These are phyloP conservation scores for Ephestia elutella DNA, from an alignment of 1,140 invertebrate genomes.

Conservation along the genomic window DNA sequence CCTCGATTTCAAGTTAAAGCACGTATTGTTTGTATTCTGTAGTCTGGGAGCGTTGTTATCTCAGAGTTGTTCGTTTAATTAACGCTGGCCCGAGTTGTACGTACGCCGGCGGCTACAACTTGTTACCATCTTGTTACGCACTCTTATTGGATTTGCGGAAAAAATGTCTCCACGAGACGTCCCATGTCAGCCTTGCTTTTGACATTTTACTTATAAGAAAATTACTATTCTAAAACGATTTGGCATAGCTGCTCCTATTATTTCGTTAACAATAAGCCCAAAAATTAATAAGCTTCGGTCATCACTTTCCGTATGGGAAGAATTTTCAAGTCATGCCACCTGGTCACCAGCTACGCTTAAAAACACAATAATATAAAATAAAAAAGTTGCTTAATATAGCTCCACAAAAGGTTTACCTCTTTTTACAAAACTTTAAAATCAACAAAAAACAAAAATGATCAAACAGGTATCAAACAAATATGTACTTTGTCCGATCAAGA, in stretches of 20 bases:
- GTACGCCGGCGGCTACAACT: neutral
- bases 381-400: no score
- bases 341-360: no score
- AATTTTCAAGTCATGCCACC: no score
- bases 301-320: no score
- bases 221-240: no score
- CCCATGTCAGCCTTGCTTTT: neutral
- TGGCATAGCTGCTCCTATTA: no score
- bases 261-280: no score
- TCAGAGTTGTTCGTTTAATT: neutral
- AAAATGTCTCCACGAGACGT: neutral
- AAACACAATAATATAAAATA: no score
- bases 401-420: no score
- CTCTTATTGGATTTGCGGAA: neutral
- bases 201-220: no score
- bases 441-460: neutral
- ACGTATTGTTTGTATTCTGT: neutral
- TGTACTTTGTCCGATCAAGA: neutral
- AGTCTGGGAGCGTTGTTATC: constrained; percentile 1
- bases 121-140: neutral
- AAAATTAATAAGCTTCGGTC: no score
- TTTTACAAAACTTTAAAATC: neutral
- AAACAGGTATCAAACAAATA: neutral
- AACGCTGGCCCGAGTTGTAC: neutral
- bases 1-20: neutral